Conservation (phyloP, 2,888 invertebrate species). For the Pseudococcus viburni region DNA sequence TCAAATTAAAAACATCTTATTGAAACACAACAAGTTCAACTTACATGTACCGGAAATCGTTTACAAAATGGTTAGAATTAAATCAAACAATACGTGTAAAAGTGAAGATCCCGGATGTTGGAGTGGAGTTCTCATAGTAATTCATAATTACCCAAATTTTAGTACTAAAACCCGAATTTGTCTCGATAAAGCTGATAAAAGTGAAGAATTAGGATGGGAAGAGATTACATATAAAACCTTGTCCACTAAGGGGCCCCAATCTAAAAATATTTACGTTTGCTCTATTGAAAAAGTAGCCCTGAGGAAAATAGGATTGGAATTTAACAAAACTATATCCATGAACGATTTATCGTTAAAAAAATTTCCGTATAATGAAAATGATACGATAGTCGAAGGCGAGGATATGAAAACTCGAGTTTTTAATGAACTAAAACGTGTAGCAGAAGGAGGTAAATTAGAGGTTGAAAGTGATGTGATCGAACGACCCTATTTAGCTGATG, state of each 20-base stretch:
- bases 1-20: not conserved
- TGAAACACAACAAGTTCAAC: not conserved
- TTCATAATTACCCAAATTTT: not conserved
- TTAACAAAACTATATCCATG: not conserved
- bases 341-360: not conserved
- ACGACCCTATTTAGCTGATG: not conserved
- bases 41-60: not conserved
- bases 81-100: not conserved
- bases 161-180: not conserved
- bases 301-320: not conserved
- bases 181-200: not conserved
- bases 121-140: not conserved
- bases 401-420: not conserved
- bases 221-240: not conserved
- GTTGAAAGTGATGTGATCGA: not conserved
- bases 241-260: not conserved
- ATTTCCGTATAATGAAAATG: not conserved
- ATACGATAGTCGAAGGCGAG: not conserved
- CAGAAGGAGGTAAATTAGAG: not conserved
- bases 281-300: not conserved
- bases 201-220: slow-evolving; percentile 3
- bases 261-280: not conserved
- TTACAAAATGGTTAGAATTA: not conserved
- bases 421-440: not conserved
- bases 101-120: not conserved